Evolutionary conservation across 2,888 invertebrate species (phyloP), one percentile per base, ranked within the genome.

Genomic region (Cotesia congregata): DNA sequence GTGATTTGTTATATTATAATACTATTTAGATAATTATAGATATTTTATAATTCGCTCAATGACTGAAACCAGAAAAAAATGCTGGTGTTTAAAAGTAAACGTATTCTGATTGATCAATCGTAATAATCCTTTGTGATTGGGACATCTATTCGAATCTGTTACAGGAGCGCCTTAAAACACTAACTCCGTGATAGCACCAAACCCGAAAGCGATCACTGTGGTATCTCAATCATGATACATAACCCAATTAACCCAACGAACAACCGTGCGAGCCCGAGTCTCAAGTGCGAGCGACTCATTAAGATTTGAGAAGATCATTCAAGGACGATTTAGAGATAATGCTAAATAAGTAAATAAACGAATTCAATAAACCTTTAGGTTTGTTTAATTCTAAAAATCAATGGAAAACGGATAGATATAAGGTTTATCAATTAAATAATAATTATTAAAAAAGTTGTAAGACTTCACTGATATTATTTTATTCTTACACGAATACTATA

Each of bases 91-190:
- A 64, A 50, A 15, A 74, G 60, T 73, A 70, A 74, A 75, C 79
- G 74, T 75, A 74, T 74, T 73, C 59, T 75, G 77, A 76, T 81
- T 38, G 61, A 72, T 60, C 20, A 7, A 17, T 68, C 67, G 67
- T 41, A 70, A 70, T 70, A 39, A 75, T 68, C 75, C 79, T 80
- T 78, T 77, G 68, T 80, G 77, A 80, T 77, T 72, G 74, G 75
- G 77, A 77, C 74, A 73, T 83, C 81, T 83, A 78, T 85, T 80
- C 78, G 78, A 79, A 79, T 85, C 81, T 86, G 86, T 89, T 88
- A 79, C 86, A 89, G 89, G 88, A 85, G 86, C 86, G 80, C 88
- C 87, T 85, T 89, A 89, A 88, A 86, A 82, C 82, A 82, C 84
- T 82, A 85, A 84, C 83, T 82, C 84, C 83, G 83, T 85, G 85